Base-by-base conservation (phyloP, 1,140 invertebrate species). In the Tetragonula clypearis region DNA sequence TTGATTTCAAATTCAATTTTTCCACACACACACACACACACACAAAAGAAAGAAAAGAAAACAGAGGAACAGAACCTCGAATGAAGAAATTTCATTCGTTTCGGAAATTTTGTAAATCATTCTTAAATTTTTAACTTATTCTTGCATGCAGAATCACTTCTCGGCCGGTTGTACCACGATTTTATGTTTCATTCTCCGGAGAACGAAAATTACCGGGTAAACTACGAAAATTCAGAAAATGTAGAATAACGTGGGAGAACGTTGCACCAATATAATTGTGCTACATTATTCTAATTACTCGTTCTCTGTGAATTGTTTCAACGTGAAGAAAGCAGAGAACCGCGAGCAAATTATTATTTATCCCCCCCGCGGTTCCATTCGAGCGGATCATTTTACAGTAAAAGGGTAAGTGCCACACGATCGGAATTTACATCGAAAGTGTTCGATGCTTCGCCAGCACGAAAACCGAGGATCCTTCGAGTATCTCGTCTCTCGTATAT, bases 371-470 rank as follows among this genome's bases (percentile, higher is more conserved):
- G 41, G 62, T 23, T 65, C 60, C 60, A 53, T 65, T 53, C 23
- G 58, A 21, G 12, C 41, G 76, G 41, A 49, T 3, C 60, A 21
- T 35, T 78, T 78, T n/a, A 62, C 11, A 41, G n/a, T 9, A 66
- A 66, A 49, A 49, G 41, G 30, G 41, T 49, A 53, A 66, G 58
- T 53, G 23, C 23, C 41, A 55, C 41, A 53, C 23, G 62, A 41
- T 65, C 17, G n/a, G 60, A 65, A 78, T 65, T 66, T 78, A 66
- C 41, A 30, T 78, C 15, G 62, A 26, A 78, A 78, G 21, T n/a
- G 60, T 78, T 66, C 62, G 35, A 65, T 66, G 76, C 35, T 62
- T 78, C 14, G 60, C 23, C 66, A 6, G 35, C 60, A 78, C 76
- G 76, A 66, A 53, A 78, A 15, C n/a, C 76, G 23, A 53, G 53